A percentile compares a stretch with the other conserved stretches of the same genome.
Evolutionary conservation across 2,797 vertebrate species (phyloP).

Genomic region (Tamandua tetradactyla): DNA sequence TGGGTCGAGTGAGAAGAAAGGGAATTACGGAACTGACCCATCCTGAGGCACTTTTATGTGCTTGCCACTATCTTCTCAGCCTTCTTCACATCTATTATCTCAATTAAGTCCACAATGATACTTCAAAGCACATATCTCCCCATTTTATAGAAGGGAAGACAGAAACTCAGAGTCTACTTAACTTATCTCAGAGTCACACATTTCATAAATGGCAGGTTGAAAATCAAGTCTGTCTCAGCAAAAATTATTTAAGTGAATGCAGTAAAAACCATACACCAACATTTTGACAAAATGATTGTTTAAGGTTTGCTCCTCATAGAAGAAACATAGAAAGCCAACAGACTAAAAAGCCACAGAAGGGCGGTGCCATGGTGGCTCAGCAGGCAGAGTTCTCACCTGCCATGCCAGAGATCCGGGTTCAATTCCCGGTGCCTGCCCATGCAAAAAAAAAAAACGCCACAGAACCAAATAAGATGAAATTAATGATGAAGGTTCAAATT

Average conservation of each 20-base stretch:
- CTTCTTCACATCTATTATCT: neutral
- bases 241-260: neutral
- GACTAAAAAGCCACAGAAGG: constrained; percentile 19
- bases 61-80: neutral
- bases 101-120: neutral
- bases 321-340: neutral
- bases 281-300: neutral
- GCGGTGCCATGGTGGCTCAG: too few species aligned
- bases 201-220: constrained; percentile 20
- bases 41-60: neutral
- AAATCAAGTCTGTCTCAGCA: constrained; percentile 2
- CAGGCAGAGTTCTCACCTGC: too few species aligned
- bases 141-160: constrained; percentile 11
- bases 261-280: neutral
- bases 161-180: neutral
- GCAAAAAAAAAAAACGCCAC: too few species aligned
- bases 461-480: neutral
- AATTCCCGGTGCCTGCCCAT: too few species aligned
- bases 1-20: neutral
- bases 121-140: neutral
- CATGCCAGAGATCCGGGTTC: too few species aligned
- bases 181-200: neutral
- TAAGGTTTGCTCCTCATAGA: neutral
- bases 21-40: neutral
- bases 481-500: neutral